Evolutionary conservation across 2,888 invertebrate species (phyloP).

Genomic region (Priocnemis perturbator): DNA sequence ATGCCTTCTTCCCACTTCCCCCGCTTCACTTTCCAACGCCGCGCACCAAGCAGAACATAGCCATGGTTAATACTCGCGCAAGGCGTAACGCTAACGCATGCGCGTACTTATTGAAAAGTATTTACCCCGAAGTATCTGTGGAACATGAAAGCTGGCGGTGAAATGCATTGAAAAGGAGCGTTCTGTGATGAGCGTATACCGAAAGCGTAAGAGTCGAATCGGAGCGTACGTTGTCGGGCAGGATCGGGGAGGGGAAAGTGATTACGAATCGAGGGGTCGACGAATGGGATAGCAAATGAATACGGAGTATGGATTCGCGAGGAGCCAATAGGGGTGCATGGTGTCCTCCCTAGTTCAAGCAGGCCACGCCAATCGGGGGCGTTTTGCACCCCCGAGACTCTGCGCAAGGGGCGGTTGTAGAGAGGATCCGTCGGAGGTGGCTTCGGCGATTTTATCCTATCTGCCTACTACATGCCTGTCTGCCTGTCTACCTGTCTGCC

Average conservation of each 20-base stretch:
- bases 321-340: constrained; percentile 61
- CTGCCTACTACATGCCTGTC: too few relatives aligned
- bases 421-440: constrained; percentile 37
- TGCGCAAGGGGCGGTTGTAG: constrained; percentile 28
- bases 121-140: constrained; percentile 52
- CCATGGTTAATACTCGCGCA: too few relatives aligned
- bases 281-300: constrained; percentile 65
- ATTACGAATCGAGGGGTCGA: constrained; percentile 44
- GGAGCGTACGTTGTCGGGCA: background rate
- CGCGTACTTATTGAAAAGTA: constrained; percentile 50
- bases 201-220: constrained; percentile 8
- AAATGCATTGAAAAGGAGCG: constrained; percentile 56
- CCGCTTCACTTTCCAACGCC: too few relatives aligned
- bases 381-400: constrained; percentile 46
- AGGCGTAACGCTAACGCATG: constrained; percentile 2
- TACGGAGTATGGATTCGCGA: constrained; percentile 64
- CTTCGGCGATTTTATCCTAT: constrained; percentile 23
- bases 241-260: constrained; percentile 17
- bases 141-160: constrained; percentile 58
- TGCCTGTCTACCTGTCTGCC: constrained; percentile 33
- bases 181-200: constrained; percentile 7
- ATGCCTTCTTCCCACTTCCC: too few relatives aligned
- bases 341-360: constrained; percentile 57
- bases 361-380: constrained; percentile 58
- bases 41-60: too few relatives aligned